Conservation (phyloP, 2,797 vertebrate species). For the Miichthys miiuy region DNA sequence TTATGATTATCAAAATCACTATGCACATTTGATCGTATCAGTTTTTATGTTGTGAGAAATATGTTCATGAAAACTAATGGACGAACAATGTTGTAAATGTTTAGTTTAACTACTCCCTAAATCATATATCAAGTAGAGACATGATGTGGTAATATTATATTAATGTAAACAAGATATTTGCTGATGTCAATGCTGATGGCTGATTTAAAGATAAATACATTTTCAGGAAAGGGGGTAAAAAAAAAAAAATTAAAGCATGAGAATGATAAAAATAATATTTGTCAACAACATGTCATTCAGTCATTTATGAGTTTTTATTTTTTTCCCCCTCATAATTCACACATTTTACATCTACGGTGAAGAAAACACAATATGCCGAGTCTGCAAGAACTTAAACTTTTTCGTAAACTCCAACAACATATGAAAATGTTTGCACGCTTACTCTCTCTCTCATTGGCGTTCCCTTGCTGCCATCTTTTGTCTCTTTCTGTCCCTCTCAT, state of each 20-base stretch:
- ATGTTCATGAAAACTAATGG: background rate
- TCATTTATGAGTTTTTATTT: background rate
- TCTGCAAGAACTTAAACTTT: constrained; percentile 3
- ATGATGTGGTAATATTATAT: background rate
- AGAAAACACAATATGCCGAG: background rate
- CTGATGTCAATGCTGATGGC: background rate
- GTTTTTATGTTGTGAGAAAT: background rate
- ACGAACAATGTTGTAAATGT: background rate
- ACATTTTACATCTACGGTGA: background rate
- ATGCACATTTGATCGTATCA: background rate
- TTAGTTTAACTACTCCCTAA: background rate
- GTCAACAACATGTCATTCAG: background rate
- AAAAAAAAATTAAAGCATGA: background rate
- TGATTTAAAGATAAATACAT: background rate
- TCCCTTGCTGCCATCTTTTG: constrained; percentile 83
- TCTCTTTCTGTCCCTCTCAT: constrained; percentile 53
- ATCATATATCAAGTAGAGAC: background rate
- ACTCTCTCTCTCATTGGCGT: constrained; percentile 45
- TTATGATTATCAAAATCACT: constrained; percentile 10
- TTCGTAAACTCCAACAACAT: background rate
- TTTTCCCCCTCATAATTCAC: too few species aligned
- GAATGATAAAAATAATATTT: background rate
- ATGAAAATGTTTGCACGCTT: background rate
- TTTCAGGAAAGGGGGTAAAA: background rate
- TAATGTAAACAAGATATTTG: background rate